Conservation (phyloP, 53 echinoderm and acorn worm species). For the Luidia sarsii region DNA sequence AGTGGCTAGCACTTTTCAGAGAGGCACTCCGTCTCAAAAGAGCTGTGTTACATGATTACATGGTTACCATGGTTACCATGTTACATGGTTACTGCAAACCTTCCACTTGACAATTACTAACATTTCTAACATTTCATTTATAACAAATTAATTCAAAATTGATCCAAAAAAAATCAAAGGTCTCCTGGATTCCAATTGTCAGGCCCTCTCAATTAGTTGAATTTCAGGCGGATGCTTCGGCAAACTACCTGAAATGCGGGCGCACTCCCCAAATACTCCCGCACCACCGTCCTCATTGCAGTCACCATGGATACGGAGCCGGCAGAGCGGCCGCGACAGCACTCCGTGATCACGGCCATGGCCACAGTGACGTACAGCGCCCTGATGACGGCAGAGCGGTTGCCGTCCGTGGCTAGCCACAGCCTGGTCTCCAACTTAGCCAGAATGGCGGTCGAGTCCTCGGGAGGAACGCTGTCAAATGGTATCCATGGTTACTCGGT, state of each 20-base stretch:
- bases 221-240: too few relatives aligned
- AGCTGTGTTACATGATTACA: too few relatives aligned
- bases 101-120: too few relatives aligned
- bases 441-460: slow-evolving; percentile 31
- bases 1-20: too few relatives aligned
- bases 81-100: too few relatives aligned
- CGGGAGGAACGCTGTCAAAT: slow-evolving; percentile 36
- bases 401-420: slow-evolving; percentile 74
- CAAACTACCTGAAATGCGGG: slow-evolving; percentile 65
- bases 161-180: too few relatives aligned
- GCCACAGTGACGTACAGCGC: slow-evolving; percentile 67
- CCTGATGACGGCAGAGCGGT: slow-evolving; percentile 73
- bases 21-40: too few relatives aligned
- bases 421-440: slow-evolving; percentile 14
- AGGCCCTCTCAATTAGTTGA: too few relatives aligned
- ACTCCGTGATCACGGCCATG: slow-evolving; percentile 18
- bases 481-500: slow-evolving; percentile 53
- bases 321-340: slow-evolving; percentile 13
- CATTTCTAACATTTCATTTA: too few relatives aligned
- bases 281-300: slow-evolving; percentile 15
- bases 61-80: too few relatives aligned
- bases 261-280: slow-evolving; percentile 37
- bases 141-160: too few relatives aligned
- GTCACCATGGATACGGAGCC: slow-evolving; percentile 5
- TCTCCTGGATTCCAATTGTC: too few relatives aligned